These are phyloP conservation scores for Trichoplusia ni DNA, from an alignment of 1,140 invertebrate species.

Conservation along the genomic window DNA sequence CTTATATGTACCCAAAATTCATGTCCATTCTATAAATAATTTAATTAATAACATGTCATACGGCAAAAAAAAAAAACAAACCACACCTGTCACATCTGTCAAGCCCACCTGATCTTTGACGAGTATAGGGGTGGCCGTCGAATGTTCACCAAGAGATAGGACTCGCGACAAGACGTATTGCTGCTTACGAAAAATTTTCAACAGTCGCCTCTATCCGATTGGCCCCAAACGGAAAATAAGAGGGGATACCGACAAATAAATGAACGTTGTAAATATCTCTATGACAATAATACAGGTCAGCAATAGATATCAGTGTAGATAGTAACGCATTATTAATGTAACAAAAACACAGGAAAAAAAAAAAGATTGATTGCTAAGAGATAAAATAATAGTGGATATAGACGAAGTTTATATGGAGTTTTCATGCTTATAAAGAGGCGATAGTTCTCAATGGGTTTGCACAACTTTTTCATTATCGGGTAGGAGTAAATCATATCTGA, in stretches of 20 bases:
- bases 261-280: conserved; percentile 78
- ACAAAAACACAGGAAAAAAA: conserved; percentile 76
- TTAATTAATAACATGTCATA: no score
- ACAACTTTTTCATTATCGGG: conserved; percentile 20
- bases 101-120: conserved; percentile 51
- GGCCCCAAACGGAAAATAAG: conserved; percentile 79
- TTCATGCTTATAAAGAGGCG: conserved; percentile 14
- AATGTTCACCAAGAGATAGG: conserved; percentile 77
- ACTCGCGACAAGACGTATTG: conserved; percentile 76
- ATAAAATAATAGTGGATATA: conserved; percentile 53
- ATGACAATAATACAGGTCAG: conserved; percentile 81
- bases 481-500: conserved; percentile 15
- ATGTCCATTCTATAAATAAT: no score
- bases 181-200: conserved; percentile 81
- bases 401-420: conserved; percentile 16
- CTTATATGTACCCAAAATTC: no score
- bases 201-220: conserved; percentile 76
- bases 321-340: conserved; percentile 74
- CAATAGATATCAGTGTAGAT: conserved; percentile 76
- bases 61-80: background rate
- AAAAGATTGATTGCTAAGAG: conserved; percentile 55
- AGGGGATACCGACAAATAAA: conserved; percentile 77
- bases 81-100: conserved; percentile 14
- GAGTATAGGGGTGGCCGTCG: conserved; percentile 69
- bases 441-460: conserved; percentile 4